These are phyloP conservation scores for Meandrusa payeni DNA, from an alignment of 2,888 invertebrate species.

Conservation along the genomic window DNA sequence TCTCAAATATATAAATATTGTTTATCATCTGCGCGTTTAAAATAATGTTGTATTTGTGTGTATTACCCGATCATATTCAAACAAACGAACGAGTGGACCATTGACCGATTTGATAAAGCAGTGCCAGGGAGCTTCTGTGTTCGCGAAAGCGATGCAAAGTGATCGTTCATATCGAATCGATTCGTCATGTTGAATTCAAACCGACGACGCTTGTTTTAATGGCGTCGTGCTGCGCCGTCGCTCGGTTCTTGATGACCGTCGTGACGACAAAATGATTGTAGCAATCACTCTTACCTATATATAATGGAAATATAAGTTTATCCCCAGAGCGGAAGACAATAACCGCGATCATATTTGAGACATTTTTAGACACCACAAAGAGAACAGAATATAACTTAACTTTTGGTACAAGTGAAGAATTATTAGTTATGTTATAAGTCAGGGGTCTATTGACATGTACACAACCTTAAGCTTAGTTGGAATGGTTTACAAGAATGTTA, in stretches of 20 bases:
- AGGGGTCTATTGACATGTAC: no score
- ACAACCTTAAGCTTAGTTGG: no score
- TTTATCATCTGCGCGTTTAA: no score
- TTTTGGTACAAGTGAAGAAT: no score
- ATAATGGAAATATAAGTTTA: not conserved
- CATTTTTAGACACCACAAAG: no score
- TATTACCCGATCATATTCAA: no score
- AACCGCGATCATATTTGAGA: no score
- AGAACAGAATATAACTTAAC: no score
- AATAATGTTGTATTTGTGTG: no score
- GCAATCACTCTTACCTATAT: slow-evolving; percentile 4
- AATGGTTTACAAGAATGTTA: no score
- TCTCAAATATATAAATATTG: no score
- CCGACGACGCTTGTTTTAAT: slow-evolving; percentile 9
- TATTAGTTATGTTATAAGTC: no score
- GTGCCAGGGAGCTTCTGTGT: not conserved
- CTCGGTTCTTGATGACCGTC: slow-evolving; percentile 5
- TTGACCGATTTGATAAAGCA: not conserved
- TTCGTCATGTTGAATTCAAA: slow-evolving; percentile 10
- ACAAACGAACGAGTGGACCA: not conserved
- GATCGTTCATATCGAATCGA: slow-evolving; percentile 4
- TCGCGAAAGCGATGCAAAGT: slow-evolving; percentile 14
- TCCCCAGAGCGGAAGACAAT: not conserved
- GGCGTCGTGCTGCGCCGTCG: slow-evolving; percentile 3
- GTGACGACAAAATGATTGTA: slow-evolving; percentile 9